phyloP scores from a whole-genome alignment of 1,140 invertebrate species.

The Cecropterus lyciades region DNA sequence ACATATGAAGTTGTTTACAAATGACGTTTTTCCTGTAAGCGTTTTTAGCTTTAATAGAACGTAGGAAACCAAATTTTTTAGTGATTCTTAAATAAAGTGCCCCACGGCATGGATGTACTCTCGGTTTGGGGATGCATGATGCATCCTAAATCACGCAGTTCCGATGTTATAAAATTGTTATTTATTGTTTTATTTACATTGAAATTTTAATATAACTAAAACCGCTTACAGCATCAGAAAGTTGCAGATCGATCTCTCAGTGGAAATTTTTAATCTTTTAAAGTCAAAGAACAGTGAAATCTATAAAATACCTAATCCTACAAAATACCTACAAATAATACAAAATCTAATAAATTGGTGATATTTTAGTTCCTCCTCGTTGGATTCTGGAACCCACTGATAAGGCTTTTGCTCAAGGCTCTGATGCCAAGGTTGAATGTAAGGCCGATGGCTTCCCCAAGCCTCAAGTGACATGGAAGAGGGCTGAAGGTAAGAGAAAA shows the following conservation, averaged over 20 bases:
- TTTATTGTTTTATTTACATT: too few species aligned
- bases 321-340: neutral
- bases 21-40: neutral
- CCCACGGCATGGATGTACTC: too few species aligned
- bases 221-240: neutral
- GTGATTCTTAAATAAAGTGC: too few species aligned
- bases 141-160: too few species aligned
- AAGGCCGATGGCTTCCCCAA: constrained; percentile 98
- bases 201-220: neutral
- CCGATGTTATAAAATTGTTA: too few species aligned
- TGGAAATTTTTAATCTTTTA: neutral
- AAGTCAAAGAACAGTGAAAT: neutral
- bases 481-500: constrained; percentile 91
- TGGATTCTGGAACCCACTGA: constrained; percentile 98
- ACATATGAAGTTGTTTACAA: too few species aligned
- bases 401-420: constrained; percentile 97
- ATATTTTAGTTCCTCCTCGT: constrained; percentile 94
- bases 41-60: neutral
- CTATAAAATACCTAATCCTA: too few species aligned
- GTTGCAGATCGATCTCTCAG: neutral
- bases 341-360: constrained; percentile 32
- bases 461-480: constrained; percentile 97
- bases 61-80: too few species aligned
- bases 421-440: constrained; percentile 96
- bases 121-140: too few species aligned